A percentile compares a stretch with the other conserved stretches of the same genome.
These are phyloP conservation scores for Clivina fossor DNA, from an alignment of 2,888 invertebrate genomes.

Conservation along the genomic window DNA sequence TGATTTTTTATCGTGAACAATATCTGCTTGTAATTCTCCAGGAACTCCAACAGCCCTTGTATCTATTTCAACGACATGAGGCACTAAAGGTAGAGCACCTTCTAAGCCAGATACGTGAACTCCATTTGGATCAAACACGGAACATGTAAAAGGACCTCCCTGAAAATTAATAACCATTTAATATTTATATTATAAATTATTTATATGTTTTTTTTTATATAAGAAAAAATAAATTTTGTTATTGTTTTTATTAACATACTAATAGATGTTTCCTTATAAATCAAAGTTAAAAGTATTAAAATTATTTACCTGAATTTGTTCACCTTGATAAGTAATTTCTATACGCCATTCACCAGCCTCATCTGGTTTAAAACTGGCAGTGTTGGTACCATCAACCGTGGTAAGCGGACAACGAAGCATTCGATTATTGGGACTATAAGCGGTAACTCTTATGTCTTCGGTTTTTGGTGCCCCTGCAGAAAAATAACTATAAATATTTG, in stretches of 20 bases:
- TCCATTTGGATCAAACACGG: constrained; percentile 92
- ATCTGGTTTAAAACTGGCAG: constrained; percentile 95
- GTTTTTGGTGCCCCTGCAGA: constrained; percentile 69
- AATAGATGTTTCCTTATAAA: background rate
- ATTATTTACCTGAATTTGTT: constrained; percentile 74
- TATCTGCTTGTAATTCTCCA: constrained; percentile 86
- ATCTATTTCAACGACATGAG: constrained; percentile 79
- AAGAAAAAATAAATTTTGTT: background rate
- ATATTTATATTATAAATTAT: too few species aligned
- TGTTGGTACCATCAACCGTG: constrained; percentile 85
- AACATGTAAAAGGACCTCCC: constrained; percentile 95
- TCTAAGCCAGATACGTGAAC: constrained; percentile 81
- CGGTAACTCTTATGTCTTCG: constrained; percentile 89
- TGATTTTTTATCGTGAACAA: constrained; percentile 85
- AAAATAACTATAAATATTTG: constrained; percentile 10
- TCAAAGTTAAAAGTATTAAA: background rate
- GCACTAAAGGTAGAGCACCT: constrained; percentile 80
- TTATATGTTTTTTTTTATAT: too few species aligned
- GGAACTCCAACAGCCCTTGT: constrained; percentile 77
- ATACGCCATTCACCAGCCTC: constrained; percentile 98
- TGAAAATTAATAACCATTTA: too few species aligned
- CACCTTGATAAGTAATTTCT: constrained; percentile 92
- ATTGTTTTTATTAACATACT: constrained; percentile 1
- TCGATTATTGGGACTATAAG: constrained; percentile 86
- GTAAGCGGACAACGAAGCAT: constrained; percentile 80